Percentiles rank a stretch among this genome's conserved stretches.
phyloP scores from a whole-genome alignment of 2,888 invertebrate genomes.

The Drosophila kanekoi region DNA sequence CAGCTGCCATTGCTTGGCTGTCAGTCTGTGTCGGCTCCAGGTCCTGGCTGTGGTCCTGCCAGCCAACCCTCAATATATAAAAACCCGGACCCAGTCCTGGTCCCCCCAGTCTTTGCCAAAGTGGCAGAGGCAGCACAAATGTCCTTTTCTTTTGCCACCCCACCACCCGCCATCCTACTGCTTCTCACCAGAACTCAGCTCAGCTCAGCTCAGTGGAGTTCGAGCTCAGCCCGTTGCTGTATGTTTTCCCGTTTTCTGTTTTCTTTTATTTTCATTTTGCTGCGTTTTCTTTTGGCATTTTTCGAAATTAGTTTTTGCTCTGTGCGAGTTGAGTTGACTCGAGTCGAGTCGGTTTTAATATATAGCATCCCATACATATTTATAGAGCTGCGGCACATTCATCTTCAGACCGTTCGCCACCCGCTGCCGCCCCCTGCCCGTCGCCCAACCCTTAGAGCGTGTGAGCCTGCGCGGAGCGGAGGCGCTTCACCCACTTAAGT shows the following conservation, averaged over 20 bases:
- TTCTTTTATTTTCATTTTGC: conserved; percentile 72
- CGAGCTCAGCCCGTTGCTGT: conserved; percentile 31
- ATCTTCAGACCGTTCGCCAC: conserved; percentile 68
- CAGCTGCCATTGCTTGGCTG: conserved; percentile 64
- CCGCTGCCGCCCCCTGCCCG: conserved; percentile 1
- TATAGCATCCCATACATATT: conserved; percentile 82
- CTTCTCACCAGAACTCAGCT: conserved; percentile 21
- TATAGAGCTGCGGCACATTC: conserved; percentile 82
- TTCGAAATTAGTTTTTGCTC: conserved; percentile 83
- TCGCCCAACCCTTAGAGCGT: conserved; percentile 5
- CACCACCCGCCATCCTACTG: conserved; percentile 14
- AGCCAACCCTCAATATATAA: conserved; percentile 28
- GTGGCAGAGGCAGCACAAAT: conserved; percentile 68
- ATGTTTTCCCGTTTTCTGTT: conserved; percentile 34
- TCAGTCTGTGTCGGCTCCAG: conserved; percentile 67
- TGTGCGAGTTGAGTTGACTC: conserved; percentile 62
- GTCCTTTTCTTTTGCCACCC: conserved; percentile 72
- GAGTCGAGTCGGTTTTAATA: conserved; percentile 82
- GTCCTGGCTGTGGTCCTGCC: conserved; percentile 36
- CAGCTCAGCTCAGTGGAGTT: conserved; percentile 21
- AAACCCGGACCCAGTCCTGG: conserved; percentile 20
- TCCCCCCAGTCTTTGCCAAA: conserved; percentile 28
- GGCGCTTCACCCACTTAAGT: conserved; percentile 74
- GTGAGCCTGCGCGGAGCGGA: conserved; percentile 42
- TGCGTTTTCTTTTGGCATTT: conserved; percentile 81